Evolutionary conservation across 2,888 invertebrate species (phyloP), one percentile per base, ranked within the genome.

Genomic region (Hirtodrosophila confusa): DNA sequence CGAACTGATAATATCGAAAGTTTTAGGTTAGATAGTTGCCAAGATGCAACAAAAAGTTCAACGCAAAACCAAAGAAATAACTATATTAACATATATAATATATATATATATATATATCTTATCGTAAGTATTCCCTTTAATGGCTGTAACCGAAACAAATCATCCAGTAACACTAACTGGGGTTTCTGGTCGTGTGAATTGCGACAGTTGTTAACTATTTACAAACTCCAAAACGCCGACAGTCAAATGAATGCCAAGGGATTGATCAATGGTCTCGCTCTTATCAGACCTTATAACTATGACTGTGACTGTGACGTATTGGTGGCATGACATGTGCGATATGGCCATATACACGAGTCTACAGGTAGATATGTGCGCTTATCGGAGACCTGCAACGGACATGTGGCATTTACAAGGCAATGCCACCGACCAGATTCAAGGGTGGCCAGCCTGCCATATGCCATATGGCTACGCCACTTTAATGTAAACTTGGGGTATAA

Each of bases 251-350:
- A 24, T 29, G 39, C 27, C 29, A 47, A 8, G 9, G 31, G 31
- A 31, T 31, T 31, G 31, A 31, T 4, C 9, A 7, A 45, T 17
- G 3, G 49, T 31, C 31, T 41, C 31, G 37, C 31, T n/a, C 40
- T 56, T 73, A 57, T 58, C 60, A 50, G 17, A 39, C 36, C n/a
- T n/a, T 56, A 37, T 23, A 17, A 33, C 40, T 40, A 49, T 60
- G 56, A 54, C 47, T 51, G 36, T 47, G 51, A 67, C 71, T 45
- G 51, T 80, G 72, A 77, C 75, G 71, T 77, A 63, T 53, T 45
- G 41, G 27, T 33, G 44, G 39, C 44, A 50, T 60, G 71, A 55
- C 77, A 77, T 72, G 65, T 74, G 67, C 29, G 62, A 58, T 57
- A 53, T 24, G 43, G 23, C 6, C 24, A 37, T 10, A 39, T 23